A percentile compares a stretch with the other conserved stretches of the same genome.
These are phyloP conservation scores for Tympanuchus pallidicinctus DNA, from an alignment of 2,113 vertebrate genomes.

Conservation along the genomic window DNA sequence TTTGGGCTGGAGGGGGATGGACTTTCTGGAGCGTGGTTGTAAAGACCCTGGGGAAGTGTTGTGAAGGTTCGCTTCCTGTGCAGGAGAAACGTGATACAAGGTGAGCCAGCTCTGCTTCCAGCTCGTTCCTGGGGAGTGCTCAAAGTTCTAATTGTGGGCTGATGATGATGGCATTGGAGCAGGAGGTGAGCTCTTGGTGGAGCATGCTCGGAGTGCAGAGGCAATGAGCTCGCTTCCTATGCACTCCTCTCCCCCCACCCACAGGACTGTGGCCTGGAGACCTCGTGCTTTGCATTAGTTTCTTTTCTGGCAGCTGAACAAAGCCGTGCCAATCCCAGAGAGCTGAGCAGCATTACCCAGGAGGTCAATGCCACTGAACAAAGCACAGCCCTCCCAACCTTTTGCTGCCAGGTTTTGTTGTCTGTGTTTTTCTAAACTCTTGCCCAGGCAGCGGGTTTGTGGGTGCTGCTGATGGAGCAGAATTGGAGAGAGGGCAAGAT, in stretches of 20 bases:
- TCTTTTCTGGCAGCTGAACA: conserved; percentile 63
- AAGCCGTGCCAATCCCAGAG: conserved; percentile 57
- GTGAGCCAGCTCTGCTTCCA: background rate
- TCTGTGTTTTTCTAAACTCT: conserved; percentile 44
- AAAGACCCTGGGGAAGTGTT: background rate
- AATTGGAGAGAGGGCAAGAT: background rate
- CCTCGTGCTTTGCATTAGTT: conserved; percentile 75
- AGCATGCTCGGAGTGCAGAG: background rate
- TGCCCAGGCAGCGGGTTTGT: conserved; percentile 54
- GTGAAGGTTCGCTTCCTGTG: background rate
- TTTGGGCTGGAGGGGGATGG: no score
- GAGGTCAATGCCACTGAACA: conserved; percentile 56
- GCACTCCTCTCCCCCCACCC: background rate
- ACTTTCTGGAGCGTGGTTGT: no score
- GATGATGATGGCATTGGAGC: accelerated
- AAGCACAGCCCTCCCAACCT: conserved; percentile 69
- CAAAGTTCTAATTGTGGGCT: accelerated
- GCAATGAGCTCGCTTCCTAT: background rate
- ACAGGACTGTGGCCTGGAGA: background rate
- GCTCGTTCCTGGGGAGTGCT: background rate
- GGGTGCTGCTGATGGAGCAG: conserved; percentile 63
- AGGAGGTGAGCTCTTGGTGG: background rate
- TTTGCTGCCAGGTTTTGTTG: conserved; percentile 48
- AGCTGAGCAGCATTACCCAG: conserved; percentile 66
- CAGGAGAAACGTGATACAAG: background rate